Evolutionary conservation across 2,113 vertebrate genomes (phyloP).

Genomic region (Cygnus atratus): DNA sequence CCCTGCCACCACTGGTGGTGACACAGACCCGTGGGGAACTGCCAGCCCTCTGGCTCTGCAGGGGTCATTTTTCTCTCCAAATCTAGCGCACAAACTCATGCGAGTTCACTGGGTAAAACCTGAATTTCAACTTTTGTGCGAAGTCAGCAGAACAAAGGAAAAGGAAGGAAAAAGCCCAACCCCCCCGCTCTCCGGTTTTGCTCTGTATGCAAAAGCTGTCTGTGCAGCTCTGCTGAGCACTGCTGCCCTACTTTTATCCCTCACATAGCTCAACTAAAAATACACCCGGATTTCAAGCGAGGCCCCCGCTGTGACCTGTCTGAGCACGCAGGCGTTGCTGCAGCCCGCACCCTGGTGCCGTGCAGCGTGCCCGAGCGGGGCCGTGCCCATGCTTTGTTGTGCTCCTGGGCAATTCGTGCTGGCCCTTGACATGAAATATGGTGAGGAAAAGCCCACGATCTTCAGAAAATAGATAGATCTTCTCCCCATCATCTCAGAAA

Average conservation of each 20-base stretch:
- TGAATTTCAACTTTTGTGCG: conserved; percentile 16
- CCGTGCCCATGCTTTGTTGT: background rate
- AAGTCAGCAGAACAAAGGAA: conserved; percentile 50
- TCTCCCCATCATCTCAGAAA: background rate
- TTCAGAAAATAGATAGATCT: background rate
- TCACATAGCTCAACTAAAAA: conserved; percentile 55
- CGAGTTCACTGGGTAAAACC: conserved; percentile 4
- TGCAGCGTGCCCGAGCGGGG: background rate
- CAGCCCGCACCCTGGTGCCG: background rate
- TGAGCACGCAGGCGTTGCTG: background rate
- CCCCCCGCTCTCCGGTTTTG: background rate
- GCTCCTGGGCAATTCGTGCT: background rate
- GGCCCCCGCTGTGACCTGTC: conserved; percentile 24
- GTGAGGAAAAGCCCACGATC: background rate
- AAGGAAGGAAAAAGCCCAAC: background rate
- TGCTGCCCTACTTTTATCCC: conserved; percentile 57
- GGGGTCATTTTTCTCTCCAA: background rate
- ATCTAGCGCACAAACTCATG: background rate
- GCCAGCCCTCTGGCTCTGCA: background rate
- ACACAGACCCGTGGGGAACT: background rate
- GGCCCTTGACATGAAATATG: background rate
- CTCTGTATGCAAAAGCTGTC: conserved; percentile 55
- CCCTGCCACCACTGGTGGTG: rapidly evolving
- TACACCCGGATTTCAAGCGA: background rate
- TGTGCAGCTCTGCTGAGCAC: conserved; percentile 2